Conservation (phyloP, 1,140 invertebrate genomes). For the Dolichoris vasculosae region DNA sequence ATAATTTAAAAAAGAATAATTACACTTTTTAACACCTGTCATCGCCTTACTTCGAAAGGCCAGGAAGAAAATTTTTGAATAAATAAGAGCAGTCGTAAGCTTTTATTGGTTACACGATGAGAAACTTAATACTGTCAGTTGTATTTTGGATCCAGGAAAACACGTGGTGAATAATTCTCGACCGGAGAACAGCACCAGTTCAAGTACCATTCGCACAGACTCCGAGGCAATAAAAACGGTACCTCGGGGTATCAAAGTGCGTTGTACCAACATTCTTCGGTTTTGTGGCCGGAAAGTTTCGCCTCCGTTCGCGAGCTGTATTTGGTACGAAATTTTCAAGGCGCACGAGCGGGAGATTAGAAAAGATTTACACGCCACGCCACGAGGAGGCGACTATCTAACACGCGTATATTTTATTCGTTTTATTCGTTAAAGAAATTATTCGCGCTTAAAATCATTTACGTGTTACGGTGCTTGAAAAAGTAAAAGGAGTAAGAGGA, state of each 20-base stretch:
- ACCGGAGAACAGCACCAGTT: not conserved
- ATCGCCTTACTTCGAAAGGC: not conserved
- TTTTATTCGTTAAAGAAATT: not conserved
- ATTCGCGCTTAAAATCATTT: not conserved
- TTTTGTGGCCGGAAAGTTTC: not conserved
- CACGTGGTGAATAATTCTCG: conserved; percentile 8
- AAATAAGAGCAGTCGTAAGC: not conserved
- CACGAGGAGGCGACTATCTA: not conserved
- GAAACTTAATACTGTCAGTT: conserved; percentile 1
- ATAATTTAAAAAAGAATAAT: not conserved
- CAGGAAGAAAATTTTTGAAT: not conserved
- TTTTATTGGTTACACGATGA: not conserved
- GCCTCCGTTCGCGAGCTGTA: not conserved
- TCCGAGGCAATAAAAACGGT: conserved; percentile 12
- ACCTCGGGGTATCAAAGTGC: not conserved
- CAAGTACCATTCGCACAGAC: conserved; percentile 1
- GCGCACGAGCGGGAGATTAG: not conserved
- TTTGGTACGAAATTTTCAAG: not conserved
- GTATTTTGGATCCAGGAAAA: not conserved
- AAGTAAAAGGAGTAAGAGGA: not conserved
- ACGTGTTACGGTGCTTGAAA: not conserved
- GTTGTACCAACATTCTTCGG: not conserved
- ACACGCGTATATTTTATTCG: not conserved
- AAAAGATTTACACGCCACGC: not conserved
- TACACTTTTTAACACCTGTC: not conserved